Base-by-base conservation (phyloP, 1,140 invertebrate genomes). In the Drosophila pandora region DNA sequence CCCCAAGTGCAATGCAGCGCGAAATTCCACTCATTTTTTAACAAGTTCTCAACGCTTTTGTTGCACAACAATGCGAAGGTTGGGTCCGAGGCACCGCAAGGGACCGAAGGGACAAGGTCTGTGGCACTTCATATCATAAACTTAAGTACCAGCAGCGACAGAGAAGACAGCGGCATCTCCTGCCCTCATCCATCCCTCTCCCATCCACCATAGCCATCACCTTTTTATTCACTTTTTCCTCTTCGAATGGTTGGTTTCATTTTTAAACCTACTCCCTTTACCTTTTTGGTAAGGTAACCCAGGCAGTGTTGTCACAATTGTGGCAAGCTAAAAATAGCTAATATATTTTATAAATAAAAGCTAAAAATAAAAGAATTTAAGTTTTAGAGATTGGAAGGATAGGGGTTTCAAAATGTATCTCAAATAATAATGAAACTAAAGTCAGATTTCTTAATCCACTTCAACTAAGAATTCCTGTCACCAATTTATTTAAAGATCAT, bases 11-110 rank as follows among this genome's bases (percentile, higher is more conserved):
- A 87, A 78, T 65, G 82, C 82, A 87, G 83, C 83, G 83, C 83
- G 83, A 87, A 87, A 87, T 87, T 87, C 83, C 83, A 76, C 79
- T 87, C 83, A 88, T 87, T 87, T 76, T 84, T 87, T 79, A 88
- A 82, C 84, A 79, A 87, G 84, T 87, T 87, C 79, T 87, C 69
- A 71, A 76, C 77, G 80, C 81, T 79, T 85, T 87, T 81, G 78
- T 87, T 87, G 71, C 65, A 73, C 82, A 87, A 87, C 83, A 87
- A 87, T 87, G 82, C 75, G 68, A 88, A 79, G 79, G 75, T 67
- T 69, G 52, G 62, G 68, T 41, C 63, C 49, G 52, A 39, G 52
- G 32, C 41, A 30, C 34, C 25, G 7, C 21, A 2, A 59, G 17
- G 58, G 48, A 28, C 17, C 28, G 9, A 7, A 37, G 67, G 56